Conservation (phyloP, 2,113 vertebrate species). For the Hippocampus barbouri region DNA sequence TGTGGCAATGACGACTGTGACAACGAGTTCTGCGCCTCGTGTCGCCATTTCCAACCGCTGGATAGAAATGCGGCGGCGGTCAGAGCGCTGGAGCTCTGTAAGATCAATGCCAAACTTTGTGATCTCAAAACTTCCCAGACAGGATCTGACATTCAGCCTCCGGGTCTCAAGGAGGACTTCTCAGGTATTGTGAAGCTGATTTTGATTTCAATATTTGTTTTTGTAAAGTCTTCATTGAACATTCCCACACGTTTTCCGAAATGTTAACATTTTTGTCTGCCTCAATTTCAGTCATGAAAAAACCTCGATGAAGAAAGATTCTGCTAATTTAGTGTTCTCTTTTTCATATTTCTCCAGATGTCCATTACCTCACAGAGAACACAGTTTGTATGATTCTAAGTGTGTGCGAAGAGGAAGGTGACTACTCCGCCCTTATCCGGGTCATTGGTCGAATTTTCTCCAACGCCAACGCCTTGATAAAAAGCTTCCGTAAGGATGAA, state of each 20-base stretch:
- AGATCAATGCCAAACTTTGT: conserved; percentile 97
- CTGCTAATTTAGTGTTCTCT: not conserved
- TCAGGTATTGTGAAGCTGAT: conserved; percentile 76
- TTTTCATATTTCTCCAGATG: conserved; percentile 72
- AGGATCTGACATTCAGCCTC: conserved; percentile 80
- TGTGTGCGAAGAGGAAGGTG: conserved; percentile 82
- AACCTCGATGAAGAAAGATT: not conserved
- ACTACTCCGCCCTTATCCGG: conserved; percentile 88
- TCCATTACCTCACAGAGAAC: conserved; percentile 89
- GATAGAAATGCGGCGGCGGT: conserved; percentile 96
- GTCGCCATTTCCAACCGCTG: conserved; percentile 87
- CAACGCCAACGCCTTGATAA: conserved; percentile 84
- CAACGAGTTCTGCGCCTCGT: conserved; percentile 97
- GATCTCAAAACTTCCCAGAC: conserved; percentile 84
- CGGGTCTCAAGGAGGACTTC: conserved; percentile 83
- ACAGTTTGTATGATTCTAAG: conserved; percentile 86
- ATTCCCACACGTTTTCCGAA: not conserved
- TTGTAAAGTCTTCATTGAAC: not conserved
- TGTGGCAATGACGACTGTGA: conserved; percentile 99
- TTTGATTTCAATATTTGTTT: not conserved
- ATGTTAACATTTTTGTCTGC: not conserved
- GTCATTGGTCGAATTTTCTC: conserved; percentile 92
- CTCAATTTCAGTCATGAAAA: not conserved
- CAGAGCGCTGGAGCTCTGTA: conserved; percentile 97
- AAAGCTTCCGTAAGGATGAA: conserved; percentile 88